These are phyloP conservation scores for Xyrichtys novacula DNA, from an alignment of 2,797 vertebrate species.

Conservation along the genomic window DNA sequence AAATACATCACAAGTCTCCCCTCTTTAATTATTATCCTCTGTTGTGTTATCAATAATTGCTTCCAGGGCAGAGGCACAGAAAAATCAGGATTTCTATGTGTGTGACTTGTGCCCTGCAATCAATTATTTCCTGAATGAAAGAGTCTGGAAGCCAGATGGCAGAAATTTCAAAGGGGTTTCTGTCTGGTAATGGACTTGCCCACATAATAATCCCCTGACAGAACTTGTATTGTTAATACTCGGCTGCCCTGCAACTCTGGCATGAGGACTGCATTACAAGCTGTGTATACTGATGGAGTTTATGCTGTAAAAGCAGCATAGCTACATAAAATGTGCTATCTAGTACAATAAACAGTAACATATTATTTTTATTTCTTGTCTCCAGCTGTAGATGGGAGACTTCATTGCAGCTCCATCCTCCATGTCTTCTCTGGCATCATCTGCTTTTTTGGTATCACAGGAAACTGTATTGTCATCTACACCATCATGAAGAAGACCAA, in stretches of 20 bases:
- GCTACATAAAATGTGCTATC: background rate
- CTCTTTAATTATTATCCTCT: background rate
- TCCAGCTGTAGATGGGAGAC: slow-evolving; percentile 61
- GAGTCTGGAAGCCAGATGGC: background rate
- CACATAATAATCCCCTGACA: background rate
- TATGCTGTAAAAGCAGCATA: background rate
- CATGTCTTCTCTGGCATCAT: slow-evolving; percentile 88
- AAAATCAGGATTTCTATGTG: too few relatives aligned
- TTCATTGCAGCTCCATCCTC: slow-evolving; percentile 82
- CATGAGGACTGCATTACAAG: background rate
- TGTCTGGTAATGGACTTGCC: background rate
- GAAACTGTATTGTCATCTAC: slow-evolving; percentile 89
- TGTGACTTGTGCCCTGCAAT: too few relatives aligned
- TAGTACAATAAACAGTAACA: background rate
- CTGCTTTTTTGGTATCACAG: slow-evolving; percentile 87
- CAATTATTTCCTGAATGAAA: background rate
- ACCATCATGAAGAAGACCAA: slow-evolving; percentile 90
- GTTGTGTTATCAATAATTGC: background rate
- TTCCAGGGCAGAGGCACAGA: background rate
- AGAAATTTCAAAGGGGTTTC: background rate
- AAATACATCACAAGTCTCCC: too few relatives aligned
- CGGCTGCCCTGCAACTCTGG: background rate
- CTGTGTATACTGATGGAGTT: background rate
- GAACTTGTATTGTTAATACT: background rate
- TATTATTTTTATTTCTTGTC: slow-evolving; percentile 28